Conservation (phyloP, 2,113 vertebrate species). For the Andinoacara biseriatus region DNA sequence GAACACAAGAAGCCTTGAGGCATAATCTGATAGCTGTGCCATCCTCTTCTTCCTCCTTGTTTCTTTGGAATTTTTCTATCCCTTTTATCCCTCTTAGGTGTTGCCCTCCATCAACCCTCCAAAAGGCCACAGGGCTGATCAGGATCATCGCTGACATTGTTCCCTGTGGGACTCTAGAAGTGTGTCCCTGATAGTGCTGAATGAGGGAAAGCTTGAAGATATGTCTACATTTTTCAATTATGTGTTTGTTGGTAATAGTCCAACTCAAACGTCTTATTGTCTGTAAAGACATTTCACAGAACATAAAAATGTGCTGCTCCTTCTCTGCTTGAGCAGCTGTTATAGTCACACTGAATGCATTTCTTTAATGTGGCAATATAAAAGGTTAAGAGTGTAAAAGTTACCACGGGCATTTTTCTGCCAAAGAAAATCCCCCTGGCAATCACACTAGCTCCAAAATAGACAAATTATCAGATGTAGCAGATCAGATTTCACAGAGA, state of each 20-base stretch:
- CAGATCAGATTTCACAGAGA: too few relatives aligned
- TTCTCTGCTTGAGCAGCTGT: not conserved
- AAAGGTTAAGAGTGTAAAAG: not conserved
- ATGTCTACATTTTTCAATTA: not conserved
- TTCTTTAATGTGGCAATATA: not conserved
- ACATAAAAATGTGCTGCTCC: not conserved
- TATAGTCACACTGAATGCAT: not conserved
- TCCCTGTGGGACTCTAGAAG: slow-evolving; percentile 5
- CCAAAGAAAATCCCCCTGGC: too few relatives aligned
- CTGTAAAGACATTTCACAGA: not conserved
- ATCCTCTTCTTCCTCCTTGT: not conserved
- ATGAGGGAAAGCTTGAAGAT: not conserved
- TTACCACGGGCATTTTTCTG: not conserved
- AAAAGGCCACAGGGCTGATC: slow-evolving; percentile 14
- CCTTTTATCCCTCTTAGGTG: not conserved
- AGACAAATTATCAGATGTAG: too few relatives aligned
- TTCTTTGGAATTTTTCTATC: not conserved
- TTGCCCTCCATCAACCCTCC: not conserved
- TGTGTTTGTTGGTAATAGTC: not conserved
- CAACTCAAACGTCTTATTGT: not conserved
- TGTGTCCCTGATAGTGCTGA: not conserved
- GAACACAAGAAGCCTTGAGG: slow-evolving; percentile 38
- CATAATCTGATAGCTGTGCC: slow-evolving; percentile 13
- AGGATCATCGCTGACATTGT: slow-evolving; percentile 34
- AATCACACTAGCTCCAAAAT: too few relatives aligned